These are phyloP conservation scores for Chaitophorus viminalis DNA, from an alignment of 2,888 invertebrate species.

Conservation along the genomic window DNA sequence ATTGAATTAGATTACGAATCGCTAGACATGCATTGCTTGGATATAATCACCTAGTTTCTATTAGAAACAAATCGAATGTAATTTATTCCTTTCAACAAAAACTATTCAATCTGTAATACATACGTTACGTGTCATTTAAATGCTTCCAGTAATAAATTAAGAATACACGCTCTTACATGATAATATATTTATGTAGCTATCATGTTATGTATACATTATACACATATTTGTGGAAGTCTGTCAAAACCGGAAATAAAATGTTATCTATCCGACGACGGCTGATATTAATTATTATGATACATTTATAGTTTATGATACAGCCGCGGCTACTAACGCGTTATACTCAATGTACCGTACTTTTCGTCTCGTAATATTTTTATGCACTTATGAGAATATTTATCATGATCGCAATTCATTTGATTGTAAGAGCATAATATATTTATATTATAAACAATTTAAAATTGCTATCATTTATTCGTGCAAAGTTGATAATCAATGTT, in stretches of 20 bases:
- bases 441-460: background rate
- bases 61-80: background rate
- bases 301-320: background rate
- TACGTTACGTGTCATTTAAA: background rate
- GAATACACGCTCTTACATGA: background rate
- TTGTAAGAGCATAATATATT: background rate
- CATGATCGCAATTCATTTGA: background rate
- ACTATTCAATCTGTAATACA: background rate
- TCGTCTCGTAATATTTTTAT: background rate
- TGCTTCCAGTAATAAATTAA: background rate
- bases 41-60: background rate
- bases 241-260: conserved; percentile 4
- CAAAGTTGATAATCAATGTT: background rate
- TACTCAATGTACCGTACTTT: background rate
- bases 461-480: background rate
- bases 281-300: background rate
- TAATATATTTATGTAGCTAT: background rate
- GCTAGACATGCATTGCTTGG: background rate
- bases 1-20: background rate
- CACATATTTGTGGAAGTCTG: background rate
- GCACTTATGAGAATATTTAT: background rate
- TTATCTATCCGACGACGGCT: background rate
- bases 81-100: background rate
- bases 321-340: no score
- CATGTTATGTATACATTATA: background rate